Conservation (phyloP, 2,888 invertebrate species). For the Aleiodes testaceus region DNA sequence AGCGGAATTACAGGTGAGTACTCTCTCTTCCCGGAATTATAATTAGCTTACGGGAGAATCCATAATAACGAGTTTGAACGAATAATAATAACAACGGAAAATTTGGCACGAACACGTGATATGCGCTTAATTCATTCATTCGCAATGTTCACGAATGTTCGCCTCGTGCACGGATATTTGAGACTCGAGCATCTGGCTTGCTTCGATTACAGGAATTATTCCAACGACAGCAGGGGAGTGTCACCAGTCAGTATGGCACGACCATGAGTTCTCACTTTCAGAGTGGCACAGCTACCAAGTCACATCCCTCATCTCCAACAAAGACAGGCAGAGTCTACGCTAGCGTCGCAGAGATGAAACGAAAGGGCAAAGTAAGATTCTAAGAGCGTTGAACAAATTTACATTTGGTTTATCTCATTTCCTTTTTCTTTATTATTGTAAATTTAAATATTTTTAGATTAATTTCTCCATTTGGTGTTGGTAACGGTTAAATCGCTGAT, state of each 20-base stretch:
- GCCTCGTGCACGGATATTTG: slow-evolving; percentile 50
- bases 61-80: neutral
- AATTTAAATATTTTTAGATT: slow-evolving; percentile 34
- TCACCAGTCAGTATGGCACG: slow-evolving; percentile 73
- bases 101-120: slow-evolving; percentile 41
- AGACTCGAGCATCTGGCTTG: slow-evolving; percentile 59
- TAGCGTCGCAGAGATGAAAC: slow-evolving; percentile 96
- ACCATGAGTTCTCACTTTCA: slow-evolving; percentile 87
- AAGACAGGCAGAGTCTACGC: slow-evolving; percentile 85
- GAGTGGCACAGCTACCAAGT: slow-evolving; percentile 75
- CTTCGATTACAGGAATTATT: slow-evolving; percentile 81
- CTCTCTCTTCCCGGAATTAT: slow-evolving; percentile 30
- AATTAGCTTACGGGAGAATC: slow-evolving; percentile 45
- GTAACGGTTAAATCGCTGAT: slow-evolving; percentile 9
- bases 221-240: slow-evolving; percentile 85
- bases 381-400: slow-evolving; percentile 34
- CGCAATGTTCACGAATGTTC: slow-evolving; percentile 46
- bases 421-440: slow-evolving; percentile 27
- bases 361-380: slow-evolving; percentile 81
- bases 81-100: slow-evolving; percentile 10
- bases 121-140: slow-evolving; percentile 39
- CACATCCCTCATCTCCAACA: slow-evolving; percentile 82
- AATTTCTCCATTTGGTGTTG: slow-evolving; percentile 7
- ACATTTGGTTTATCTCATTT: slow-evolving; percentile 9
- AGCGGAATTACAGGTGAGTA: slow-evolving; percentile 83